Percentiles rank a stretch among this genome's conserved stretches.
Conservation (phyloP, 1,140 invertebrate genomes). For the Microvelia longipes region DNA sequence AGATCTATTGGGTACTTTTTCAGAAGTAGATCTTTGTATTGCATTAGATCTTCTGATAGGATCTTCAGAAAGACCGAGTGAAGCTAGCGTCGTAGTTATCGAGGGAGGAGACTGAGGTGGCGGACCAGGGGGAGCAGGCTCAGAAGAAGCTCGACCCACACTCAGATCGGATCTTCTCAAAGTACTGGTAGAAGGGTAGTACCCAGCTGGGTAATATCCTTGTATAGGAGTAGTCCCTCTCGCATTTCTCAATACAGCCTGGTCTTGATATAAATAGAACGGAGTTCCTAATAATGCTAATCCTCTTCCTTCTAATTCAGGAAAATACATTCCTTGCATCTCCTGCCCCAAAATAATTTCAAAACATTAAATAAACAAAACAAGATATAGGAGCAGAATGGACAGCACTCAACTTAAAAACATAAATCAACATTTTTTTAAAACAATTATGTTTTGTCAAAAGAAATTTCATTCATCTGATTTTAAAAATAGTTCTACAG, state of each 20-base stretch:
- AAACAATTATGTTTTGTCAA: no score
- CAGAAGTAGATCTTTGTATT: conserved; percentile 66
- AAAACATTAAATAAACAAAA: no score
- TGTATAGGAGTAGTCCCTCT: background rate
- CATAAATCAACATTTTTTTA: no score
- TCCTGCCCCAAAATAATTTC: background rate
- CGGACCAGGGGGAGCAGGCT: conserved; percentile 14
- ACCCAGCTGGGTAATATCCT: background rate
- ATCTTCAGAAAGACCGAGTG: conserved; percentile 19
- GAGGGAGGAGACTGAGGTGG: conserved; percentile 5
- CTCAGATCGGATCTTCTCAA: background rate
- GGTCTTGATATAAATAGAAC: conserved; percentile 1
- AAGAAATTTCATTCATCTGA: no score
- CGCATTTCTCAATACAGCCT: background rate
- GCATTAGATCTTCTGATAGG: conserved; percentile 26
- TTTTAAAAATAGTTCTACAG: no score
- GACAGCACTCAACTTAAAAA: no score
- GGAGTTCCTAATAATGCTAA: conserved; percentile 4
- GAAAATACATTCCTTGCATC: background rate
- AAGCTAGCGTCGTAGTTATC: background rate
- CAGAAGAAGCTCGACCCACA: background rate
- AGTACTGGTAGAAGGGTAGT: conserved; percentile 3
- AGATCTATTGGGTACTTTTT: conserved; percentile 63
- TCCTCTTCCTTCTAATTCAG: background rate
- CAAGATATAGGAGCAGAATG: no score